These are phyloP conservation scores for Champsocephalus gunnari DNA, from an alignment of 2,797 vertebrate species.

Conservation along the genomic window DNA sequence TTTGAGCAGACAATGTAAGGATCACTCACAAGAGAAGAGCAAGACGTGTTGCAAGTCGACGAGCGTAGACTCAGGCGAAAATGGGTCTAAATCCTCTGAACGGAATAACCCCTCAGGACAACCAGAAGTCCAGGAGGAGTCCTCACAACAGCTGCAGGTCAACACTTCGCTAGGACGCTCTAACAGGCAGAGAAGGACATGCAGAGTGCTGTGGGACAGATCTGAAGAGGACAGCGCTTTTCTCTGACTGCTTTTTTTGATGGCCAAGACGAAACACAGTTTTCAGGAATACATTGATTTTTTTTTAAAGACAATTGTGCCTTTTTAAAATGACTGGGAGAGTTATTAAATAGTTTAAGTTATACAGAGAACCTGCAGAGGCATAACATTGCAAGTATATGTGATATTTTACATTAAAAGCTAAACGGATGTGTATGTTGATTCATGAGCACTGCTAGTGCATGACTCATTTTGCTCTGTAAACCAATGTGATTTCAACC, in stretches of 20 bases:
- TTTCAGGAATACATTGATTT: neutral
- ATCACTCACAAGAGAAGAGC: conserved; percentile 28
- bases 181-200: conserved; percentile 36
- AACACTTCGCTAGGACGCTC: conserved; percentile 3
- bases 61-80: conserved; percentile 20
- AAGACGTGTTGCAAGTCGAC: conserved; percentile 21
- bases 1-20: neutral
- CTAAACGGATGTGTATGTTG: neutral
- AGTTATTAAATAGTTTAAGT: neutral
- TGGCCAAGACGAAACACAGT: neutral
- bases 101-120: conserved; percentile 22
- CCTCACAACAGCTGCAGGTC: conserved; percentile 36
- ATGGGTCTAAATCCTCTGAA: conserved; percentile 31
- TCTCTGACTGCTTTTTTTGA: conserved; percentile 50
- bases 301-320: conserved; percentile 13
- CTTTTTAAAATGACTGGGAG: conserved; percentile 21
- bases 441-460: neutral
- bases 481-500: conserved; percentile 23
- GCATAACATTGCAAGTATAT: neutral
- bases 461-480: conserved; percentile 13
- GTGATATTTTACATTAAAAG: neutral
- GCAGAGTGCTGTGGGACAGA: conserved; percentile 70
- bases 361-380: neutral
- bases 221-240: conserved; percentile 67
- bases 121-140: conserved; percentile 20